Evolutionary conservation across 2,113 vertebrate genomes (phyloP).

Genomic region (Centrocercus urophasianus): DNA sequence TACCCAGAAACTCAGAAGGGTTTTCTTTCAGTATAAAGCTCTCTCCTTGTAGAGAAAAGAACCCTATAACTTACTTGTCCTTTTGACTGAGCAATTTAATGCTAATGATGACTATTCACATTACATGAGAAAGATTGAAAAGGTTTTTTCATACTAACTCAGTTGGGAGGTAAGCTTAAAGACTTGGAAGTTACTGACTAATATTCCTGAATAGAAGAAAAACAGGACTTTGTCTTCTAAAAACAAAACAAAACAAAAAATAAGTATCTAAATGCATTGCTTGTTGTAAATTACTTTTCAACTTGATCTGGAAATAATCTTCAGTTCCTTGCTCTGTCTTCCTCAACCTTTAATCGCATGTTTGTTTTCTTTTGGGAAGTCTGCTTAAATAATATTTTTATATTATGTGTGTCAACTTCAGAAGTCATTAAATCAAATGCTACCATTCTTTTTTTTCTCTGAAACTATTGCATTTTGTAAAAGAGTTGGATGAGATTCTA

Average conservation of each 20-base stretch:
- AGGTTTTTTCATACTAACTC: background rate
- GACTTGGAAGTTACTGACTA: background rate
- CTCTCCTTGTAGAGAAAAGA: background rate
- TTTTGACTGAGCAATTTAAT: background rate
- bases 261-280: background rate
- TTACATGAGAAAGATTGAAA: constrained; percentile 1
- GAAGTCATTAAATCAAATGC: background rate
- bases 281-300: background rate
- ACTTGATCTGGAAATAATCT: background rate
- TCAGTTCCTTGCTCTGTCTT: background rate
- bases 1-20: background rate
- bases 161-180: background rate
- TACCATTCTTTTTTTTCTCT: background rate
- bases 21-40: background rate
- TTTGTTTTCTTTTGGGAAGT: background rate
- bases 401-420: background rate
- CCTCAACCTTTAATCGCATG: background rate
- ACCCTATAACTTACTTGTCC: background rate
- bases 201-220: background rate
- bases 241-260: background rate
- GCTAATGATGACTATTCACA: background rate
- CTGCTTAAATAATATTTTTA: background rate
- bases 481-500: background rate
- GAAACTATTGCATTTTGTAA: background rate
- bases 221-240: background rate